Evolutionary conservation across 1,140 invertebrate genomes (phyloP).

Genomic region (Aplysia californica): DNA sequence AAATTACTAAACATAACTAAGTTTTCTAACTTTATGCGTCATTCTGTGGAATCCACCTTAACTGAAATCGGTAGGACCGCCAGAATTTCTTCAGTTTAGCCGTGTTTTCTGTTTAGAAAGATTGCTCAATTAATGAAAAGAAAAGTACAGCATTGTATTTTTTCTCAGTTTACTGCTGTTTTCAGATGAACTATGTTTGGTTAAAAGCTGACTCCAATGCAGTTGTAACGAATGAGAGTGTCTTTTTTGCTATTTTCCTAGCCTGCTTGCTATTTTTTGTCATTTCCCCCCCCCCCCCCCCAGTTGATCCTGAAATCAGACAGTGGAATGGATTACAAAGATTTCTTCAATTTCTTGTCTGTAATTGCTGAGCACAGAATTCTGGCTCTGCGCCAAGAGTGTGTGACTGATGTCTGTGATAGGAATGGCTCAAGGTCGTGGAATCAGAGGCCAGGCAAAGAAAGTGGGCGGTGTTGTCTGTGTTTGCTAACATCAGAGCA

Average conservation of each 20-base stretch:
- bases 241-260: background rate
- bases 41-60: too few species aligned
- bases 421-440: background rate
- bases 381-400: slow-evolving; percentile 5
- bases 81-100: too few species aligned
- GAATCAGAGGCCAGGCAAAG: background rate
- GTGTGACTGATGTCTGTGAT: too few species aligned
- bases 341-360: slow-evolving; percentile 78
- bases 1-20: too few species aligned
- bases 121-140: background rate
- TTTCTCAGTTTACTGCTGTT: too few species aligned
- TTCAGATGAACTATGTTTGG: too few species aligned
- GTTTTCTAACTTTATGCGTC: too few species aligned
- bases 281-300: background rate
- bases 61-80: too few species aligned
- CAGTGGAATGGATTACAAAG: slow-evolving; percentile 84
- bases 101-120: too few species aligned
- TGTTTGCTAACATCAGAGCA: background rate
- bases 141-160: background rate
- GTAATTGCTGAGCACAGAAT: slow-evolving; percentile 71
- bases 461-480: background rate
- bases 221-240: background rate
- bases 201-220: background rate
- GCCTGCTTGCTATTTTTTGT: too few species aligned
- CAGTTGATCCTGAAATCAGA: slow-evolving; percentile 78